A percentile compares a stretch with the other conserved stretches of the same genome.
Conservation (phyloP, 2,113 vertebrate species). For the Nesoenas mayeri region DNA sequence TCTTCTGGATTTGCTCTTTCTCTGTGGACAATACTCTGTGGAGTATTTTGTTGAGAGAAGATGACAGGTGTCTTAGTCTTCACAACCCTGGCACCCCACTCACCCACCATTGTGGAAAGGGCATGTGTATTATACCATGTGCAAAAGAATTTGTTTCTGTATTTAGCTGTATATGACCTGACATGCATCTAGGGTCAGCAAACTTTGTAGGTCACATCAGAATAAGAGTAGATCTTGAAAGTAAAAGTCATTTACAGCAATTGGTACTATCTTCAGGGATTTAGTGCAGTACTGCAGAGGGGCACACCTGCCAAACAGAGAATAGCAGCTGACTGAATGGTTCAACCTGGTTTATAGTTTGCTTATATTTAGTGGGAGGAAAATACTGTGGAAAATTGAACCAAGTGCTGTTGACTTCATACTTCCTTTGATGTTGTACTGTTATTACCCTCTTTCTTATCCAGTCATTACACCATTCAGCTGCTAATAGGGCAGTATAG, state of each 20-base stretch:
- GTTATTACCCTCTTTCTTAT: neutral
- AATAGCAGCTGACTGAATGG: neutral
- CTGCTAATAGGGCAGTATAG: neutral
- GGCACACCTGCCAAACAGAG: neutral
- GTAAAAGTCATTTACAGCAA: conserved; percentile 17
- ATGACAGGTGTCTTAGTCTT: conserved; percentile 16
- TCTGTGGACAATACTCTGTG: neutral
- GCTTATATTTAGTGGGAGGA: neutral
- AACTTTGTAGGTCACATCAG: neutral
- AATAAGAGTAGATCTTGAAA: neutral
- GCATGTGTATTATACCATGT: neutral
- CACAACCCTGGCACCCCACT: neutral
- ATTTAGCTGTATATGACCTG: neutral
- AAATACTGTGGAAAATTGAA: neutral
- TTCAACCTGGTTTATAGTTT: neutral
- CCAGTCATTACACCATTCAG: neutral
- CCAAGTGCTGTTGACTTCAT: neutral
- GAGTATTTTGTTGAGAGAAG: neutral
- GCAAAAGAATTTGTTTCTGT: conserved; percentile 3
- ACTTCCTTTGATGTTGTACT: neutral
- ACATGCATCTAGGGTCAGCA: neutral
- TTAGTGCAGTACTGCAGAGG: neutral
- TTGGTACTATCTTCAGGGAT: conserved; percentile 2
- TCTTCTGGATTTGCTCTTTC: neutral
- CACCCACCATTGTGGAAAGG: neutral